Conservation (phyloP, 2,797 vertebrate species). For the Acanthornis magna region DNA sequence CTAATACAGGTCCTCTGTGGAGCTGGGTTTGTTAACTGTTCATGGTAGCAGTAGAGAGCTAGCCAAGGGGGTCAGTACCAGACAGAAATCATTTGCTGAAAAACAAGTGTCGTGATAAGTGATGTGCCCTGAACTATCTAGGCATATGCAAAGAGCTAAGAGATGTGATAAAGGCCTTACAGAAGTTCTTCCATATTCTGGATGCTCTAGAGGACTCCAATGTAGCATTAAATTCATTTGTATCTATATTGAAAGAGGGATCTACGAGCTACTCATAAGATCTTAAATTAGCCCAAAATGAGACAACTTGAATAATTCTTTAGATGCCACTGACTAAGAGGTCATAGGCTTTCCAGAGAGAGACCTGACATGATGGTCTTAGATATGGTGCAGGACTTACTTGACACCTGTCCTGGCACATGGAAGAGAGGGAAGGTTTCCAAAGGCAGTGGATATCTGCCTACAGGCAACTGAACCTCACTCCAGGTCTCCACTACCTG, state of each 20-base stretch:
- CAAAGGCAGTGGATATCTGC: not conserved
- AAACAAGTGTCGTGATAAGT: not conserved
- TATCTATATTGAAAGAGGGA: not conserved
- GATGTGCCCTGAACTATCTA: not conserved
- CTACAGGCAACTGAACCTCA: not conserved
- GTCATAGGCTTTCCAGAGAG: not conserved
- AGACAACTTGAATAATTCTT: not conserved
- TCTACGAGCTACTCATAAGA: not conserved
- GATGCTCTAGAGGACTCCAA: not conserved
- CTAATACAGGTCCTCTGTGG: not conserved
- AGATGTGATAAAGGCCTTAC: not conserved
- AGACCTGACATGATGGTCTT: not conserved
- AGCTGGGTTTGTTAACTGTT: not conserved
- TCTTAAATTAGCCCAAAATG: not conserved
- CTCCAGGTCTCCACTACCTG: not conserved
- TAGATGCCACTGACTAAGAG: not conserved
- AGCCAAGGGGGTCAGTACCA: not conserved
- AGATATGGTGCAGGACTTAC: not conserved
- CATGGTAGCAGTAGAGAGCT: not conserved
- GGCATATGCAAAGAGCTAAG: not conserved
- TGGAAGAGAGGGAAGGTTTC: not conserved
- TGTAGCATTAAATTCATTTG: not conserved
- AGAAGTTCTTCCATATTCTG: not conserved
- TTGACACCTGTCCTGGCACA: not conserved
- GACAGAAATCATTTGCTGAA: not conserved